These are phyloP conservation scores for Terebella lapidaria DNA, from an alignment of 2,888 invertebrate genomes.

Conservation along the genomic window DNA sequence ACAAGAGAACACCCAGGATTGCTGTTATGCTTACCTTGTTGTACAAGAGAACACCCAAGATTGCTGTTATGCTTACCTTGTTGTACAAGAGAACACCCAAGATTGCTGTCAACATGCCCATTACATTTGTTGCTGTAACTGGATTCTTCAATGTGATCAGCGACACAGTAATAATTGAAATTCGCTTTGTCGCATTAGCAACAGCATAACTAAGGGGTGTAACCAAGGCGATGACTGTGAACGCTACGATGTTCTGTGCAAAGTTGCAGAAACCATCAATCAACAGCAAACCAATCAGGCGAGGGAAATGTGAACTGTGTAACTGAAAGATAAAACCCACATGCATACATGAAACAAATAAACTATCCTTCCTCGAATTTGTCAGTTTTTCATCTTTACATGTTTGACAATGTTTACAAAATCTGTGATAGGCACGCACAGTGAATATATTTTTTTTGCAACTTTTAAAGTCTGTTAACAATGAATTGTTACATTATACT, in stretches of 20 bases:
- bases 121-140: constrained; percentile 77
- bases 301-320: constrained; percentile 32
- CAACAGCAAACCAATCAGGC: constrained; percentile 59
- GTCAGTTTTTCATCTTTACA: not conserved
- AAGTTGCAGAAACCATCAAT: constrained; percentile 84
- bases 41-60: not conserved
- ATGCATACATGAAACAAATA: no score
- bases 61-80: constrained; percentile 58
- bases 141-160: constrained; percentile 84
- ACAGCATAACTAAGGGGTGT: constrained; percentile 94
- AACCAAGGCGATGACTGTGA: constrained; percentile 81
- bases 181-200: constrained; percentile 89
- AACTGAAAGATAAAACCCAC: constrained; percentile 30
- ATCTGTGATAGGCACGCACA: no score
- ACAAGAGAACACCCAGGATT: constrained; percentile 80
- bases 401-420: no score
- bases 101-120: constrained; percentile 86
- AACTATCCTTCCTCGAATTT: no score
- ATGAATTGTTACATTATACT: not conserved
- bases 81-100: constrained; percentile 87
- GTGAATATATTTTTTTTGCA: not conserved
- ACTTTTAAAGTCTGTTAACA: not conserved
- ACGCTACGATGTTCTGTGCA: constrained; percentile 91
- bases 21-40: constrained; percentile 80
- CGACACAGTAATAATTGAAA: constrained; percentile 79